Percentiles rank a stretch among this genome's conserved stretches.
Conservation (phyloP, 53 echinoderm and acorn worm species). For the Mesocentrotus franciscanus region DNA sequence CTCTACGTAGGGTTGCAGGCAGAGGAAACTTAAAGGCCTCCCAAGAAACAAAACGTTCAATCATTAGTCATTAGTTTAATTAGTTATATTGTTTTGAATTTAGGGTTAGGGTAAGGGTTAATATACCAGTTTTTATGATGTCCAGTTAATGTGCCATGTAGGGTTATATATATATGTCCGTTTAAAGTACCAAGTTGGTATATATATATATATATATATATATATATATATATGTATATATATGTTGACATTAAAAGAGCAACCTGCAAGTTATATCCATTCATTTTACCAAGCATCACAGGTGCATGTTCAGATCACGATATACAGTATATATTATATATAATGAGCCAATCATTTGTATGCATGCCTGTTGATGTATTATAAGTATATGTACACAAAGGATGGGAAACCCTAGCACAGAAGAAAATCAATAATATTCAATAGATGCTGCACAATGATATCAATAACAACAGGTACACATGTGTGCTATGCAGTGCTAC, state of each 20-base stretch:
- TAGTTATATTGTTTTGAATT: too few species aligned
- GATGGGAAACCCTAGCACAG: neutral
- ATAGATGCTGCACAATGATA: neutral
- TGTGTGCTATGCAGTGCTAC: neutral
- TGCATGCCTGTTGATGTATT: conserved; percentile 10
- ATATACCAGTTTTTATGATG: too few species aligned
- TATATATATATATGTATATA: too few species aligned
- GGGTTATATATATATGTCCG: too few species aligned
- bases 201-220: too few species aligned
- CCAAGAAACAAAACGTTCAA: too few species aligned
- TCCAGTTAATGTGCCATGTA: too few species aligned
- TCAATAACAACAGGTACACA: neutral
- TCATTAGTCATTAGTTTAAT: too few species aligned
- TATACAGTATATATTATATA: neutral
- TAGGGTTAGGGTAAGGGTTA: too few species aligned
- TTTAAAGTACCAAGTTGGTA: too few species aligned
- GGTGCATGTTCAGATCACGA: neutral
- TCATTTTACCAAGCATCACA: neutral
- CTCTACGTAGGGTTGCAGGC: too few species aligned
- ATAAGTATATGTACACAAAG: neutral
- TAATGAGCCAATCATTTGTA: neutral
- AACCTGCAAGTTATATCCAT: neutral
- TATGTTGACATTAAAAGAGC: neutral
- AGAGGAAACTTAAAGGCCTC: too few species aligned
- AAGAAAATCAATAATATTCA: neutral